A percentile compares a stretch with the other conserved stretches of the same genome.
These are phyloP conservation scores for Drosophila acutilabella DNA, from an alignment of 2,888 invertebrate genomes.

Conservation along the genomic window DNA sequence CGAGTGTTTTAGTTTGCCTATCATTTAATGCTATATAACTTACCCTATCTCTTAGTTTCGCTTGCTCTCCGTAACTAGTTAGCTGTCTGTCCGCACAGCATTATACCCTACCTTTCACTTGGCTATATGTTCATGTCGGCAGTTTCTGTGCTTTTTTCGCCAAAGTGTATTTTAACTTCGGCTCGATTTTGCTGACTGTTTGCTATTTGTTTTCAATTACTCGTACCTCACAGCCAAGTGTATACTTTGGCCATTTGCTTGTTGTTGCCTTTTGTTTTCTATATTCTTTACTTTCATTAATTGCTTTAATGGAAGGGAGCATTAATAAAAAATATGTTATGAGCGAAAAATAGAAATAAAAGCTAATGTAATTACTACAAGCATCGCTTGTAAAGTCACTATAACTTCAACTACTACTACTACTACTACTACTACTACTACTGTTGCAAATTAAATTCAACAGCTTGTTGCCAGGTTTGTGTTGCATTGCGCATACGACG, in stretches of 20 bases:
- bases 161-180: slow-evolving; percentile 11
- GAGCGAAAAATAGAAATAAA: slow-evolving; percentile 70
- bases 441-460: slow-evolving; percentile 57
- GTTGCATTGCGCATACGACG: slow-evolving; percentile 62
- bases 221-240: slow-evolving; percentile 37
- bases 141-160: not conserved
- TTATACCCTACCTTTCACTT: slow-evolving; percentile 7
- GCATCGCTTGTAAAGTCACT: slow-evolving; percentile 45
- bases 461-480: slow-evolving; percentile 38
- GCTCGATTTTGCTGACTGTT: no score
- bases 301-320: slow-evolving; percentile 60
- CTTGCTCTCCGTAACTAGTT: no score
- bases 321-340: slow-evolving; percentile 68
- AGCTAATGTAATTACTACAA: slow-evolving; percentile 72
- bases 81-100: no score
- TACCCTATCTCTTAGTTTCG: no score
- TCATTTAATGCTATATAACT: no score
- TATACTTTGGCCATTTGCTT: slow-evolving; percentile 3
- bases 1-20: slow-evolving; percentile 26
- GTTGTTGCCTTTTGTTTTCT: not conserved
- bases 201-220: slow-evolving; percentile 58
- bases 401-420: slow-evolving; percentile 13
- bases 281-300: slow-evolving; percentile 43
- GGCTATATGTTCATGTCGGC: no score
- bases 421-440: no score